Conservation (phyloP, 2,888 invertebrate genomes). For the Papilio protenor region DNA sequence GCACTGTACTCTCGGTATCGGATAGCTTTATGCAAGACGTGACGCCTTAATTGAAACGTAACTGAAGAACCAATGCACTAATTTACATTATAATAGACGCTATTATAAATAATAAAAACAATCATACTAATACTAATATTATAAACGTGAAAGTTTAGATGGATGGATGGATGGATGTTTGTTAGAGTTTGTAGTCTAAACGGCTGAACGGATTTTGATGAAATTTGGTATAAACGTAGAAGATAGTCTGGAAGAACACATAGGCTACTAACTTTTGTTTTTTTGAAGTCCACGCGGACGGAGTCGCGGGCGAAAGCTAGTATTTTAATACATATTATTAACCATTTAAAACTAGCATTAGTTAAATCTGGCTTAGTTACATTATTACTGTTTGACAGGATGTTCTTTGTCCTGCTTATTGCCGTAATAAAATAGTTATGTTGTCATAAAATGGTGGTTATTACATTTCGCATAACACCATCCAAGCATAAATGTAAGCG, state of each 20-base stretch:
- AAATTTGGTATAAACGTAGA: too few relatives aligned
- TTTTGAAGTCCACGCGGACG: too few relatives aligned
- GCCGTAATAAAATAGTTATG: not conserved
- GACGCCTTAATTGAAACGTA: not conserved
- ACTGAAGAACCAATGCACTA: not conserved
- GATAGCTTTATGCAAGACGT: conserved; percentile 45
- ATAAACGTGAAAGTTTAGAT: too few relatives aligned
- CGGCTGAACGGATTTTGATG: too few relatives aligned
- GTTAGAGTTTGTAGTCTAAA: too few relatives aligned
- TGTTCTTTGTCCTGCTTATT: not conserved
- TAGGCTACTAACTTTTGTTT: too few relatives aligned
- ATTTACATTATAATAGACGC: not conserved
- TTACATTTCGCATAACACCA: conserved; percentile 49
- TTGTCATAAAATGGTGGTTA: conserved; percentile 14
- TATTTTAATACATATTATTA: not conserved
- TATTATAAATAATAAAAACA: too few relatives aligned
- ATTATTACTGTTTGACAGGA: not conserved
- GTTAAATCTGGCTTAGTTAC: not conserved
- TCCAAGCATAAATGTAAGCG: conserved; percentile 57
- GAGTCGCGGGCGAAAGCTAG: too few relatives aligned
- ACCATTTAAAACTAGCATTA: not conserved
- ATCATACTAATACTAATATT: too few relatives aligned
- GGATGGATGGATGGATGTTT: too few relatives aligned
- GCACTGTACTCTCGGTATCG: conserved; percentile 56
- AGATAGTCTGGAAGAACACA: too few relatives aligned